phyloP scores from a whole-genome alignment of 2,888 invertebrate species.

The Syritta pipiens region DNA sequence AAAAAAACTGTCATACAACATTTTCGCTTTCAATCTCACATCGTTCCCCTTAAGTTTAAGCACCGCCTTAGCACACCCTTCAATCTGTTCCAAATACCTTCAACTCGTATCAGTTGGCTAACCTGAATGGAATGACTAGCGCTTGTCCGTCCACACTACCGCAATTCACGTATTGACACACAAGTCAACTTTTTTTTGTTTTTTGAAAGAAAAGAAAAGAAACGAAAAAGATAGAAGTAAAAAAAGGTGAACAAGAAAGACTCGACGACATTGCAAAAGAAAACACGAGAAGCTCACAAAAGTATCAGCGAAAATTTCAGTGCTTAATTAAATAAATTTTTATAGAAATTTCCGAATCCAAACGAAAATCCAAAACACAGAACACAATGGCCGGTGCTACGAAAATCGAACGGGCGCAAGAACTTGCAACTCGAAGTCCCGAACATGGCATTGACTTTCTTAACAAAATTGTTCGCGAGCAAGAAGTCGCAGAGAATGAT shows the following conservation, averaged over 20 bases:
- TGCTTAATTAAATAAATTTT: constrained; percentile 27
- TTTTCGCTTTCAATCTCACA: too few species aligned
- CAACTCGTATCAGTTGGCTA: constrained; percentile 64
- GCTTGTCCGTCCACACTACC: constrained; percentile 71
- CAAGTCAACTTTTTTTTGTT: constrained; percentile 51
- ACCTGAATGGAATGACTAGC: constrained; percentile 77
- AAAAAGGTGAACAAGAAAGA: constrained; percentile 63
- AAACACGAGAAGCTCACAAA: constrained; percentile 69
- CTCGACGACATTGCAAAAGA: constrained; percentile 71
- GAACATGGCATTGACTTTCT: constrained; percentile 87
- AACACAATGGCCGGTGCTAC: constrained; percentile 90
- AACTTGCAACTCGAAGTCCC: constrained; percentile 86
- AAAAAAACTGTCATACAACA: too few species aligned
- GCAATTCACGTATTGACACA: constrained; percentile 68
- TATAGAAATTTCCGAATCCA: constrained; percentile 15
- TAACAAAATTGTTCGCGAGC: constrained; percentile 88
- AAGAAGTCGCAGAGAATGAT: constrained; percentile 88
- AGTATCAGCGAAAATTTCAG: constrained; percentile 67
- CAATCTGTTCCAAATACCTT: background rate
- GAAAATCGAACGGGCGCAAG: constrained; percentile 92
- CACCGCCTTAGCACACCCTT: too few species aligned
- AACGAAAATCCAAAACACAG: constrained; percentile 1
- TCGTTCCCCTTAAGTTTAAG: too few species aligned
- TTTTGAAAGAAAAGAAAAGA: constrained; percentile 28
- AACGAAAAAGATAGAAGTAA: too few species aligned